Conservation (phyloP, 2,888 invertebrate genomes). For the Quadroppia sp. region DNA sequence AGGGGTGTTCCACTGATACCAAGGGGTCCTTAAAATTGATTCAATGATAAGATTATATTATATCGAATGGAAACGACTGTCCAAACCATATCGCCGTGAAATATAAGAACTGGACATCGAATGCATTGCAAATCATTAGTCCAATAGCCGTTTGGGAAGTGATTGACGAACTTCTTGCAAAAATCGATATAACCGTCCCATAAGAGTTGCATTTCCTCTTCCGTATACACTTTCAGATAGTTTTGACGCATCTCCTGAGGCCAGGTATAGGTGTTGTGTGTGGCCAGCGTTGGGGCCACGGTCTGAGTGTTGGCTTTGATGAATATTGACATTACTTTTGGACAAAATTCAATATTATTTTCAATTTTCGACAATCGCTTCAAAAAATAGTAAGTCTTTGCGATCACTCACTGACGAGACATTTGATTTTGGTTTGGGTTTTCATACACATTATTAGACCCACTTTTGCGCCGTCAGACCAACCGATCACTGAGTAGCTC, state of each 20-base stretch:
- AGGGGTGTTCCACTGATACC: not conserved
- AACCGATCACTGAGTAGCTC: constrained; percentile 36
- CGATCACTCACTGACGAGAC: not conserved
- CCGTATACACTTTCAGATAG: not conserved
- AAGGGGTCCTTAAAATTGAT: not conserved
- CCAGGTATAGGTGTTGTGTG: not conserved
- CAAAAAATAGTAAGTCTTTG: not conserved
- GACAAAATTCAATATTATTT: not conserved
- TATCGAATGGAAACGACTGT: not conserved
- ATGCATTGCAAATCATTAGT: constrained; percentile 1
- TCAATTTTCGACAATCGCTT: not conserved
- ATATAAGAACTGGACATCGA: constrained; percentile 33
- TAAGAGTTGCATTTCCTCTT: not conserved
- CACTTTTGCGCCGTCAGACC: constrained; percentile 38
- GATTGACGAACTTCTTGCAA: not conserved
- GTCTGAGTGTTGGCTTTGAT: not conserved
- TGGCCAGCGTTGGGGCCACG: not conserved
- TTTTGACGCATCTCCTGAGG: not conserved
- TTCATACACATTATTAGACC: constrained; percentile 2
- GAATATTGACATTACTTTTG: not conserved
- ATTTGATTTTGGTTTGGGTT: not conserved
- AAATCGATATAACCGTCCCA: not conserved
- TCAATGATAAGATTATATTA: not conserved
- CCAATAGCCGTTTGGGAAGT: not conserved
- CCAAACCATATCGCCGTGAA: constrained; percentile 38